Evolutionary conservation across 2,797 vertebrate species (phyloP), one percentile per base, ranked within the genome.

Genomic region (Melanogrammus aeglefinus): DNA sequence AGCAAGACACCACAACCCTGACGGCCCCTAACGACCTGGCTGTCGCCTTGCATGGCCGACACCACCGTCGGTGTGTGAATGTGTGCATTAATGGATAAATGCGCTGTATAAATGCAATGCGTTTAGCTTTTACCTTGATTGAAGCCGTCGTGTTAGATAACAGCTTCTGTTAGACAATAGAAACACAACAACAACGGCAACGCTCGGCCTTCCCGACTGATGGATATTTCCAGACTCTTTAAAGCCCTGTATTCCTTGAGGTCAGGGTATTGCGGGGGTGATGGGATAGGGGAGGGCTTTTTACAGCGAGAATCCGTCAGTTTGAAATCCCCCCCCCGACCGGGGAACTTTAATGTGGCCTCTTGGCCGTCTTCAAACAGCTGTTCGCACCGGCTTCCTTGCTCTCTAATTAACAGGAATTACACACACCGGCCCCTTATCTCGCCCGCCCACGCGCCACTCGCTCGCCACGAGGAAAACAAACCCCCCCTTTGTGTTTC

Each of bases 371-470:
- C 86, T 88, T 80, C 86, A 88, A 88, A 87, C 88, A 88, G 86
- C 86, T 86, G 88, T 93, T 91, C 91, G 91, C 91, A 29, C 18
- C 13, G 44, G 4, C 81, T 86, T 87, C 77, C 79, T 84, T 84
- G 90, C 90, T 88, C 89, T 91, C 87, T 90, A 92, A 94, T 93
- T 94, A 94, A 90, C 90, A 91, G 88, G 91, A 91, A 93, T 92
- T 93, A 24, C 21, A 92, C 89, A 92, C 86, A 84, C 79, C 74
- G 16, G 13, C 14, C 79, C 73, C 76, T 83, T 90, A 90, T 92
- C 90, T 88, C 91, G 82, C 83, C 85, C 87, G 85, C 78, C 85
- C 86, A 85, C 78, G 70, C 16, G 14, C 44, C 82, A 71, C 79
- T 88, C 84, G 79, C 85, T 44, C 71, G 82, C 29, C 29, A 31